A percentile compares a stretch with the other conserved stretches of the same genome.
Conservation (phyloP, 1,140 invertebrate genomes). For the Bombus cullumanus region DNA sequence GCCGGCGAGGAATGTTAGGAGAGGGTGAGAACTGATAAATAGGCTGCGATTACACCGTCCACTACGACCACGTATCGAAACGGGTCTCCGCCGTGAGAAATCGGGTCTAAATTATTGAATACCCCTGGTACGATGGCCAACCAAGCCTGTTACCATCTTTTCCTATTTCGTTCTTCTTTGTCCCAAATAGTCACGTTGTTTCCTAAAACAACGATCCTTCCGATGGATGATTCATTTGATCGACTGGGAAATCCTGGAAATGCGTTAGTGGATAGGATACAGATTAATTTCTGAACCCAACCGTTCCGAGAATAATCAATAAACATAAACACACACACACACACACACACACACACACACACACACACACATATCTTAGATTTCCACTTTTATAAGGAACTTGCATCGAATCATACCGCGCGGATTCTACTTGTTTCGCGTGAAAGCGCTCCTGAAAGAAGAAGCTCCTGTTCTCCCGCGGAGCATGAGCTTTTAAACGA, state of each 20-base stretch:
- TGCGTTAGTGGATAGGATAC: no score
- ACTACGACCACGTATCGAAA: constrained; percentile 61
- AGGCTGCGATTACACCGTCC: constrained; percentile 66
- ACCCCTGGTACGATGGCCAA: neutral
- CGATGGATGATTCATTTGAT: no score
- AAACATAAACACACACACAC: no score
- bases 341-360: neutral
- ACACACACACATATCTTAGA: neutral
- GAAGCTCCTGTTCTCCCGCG: neutral
- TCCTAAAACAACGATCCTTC: neutral
- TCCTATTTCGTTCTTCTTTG: no score
- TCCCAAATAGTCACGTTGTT: neutral
- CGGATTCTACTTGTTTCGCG: neutral
- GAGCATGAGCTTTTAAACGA: constrained; percentile 15
- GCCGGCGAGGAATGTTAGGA: constrained; percentile 20
- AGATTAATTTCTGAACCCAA: no score
- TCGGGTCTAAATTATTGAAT: constrained; percentile 4
- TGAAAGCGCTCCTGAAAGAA: neutral
- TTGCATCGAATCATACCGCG: no score
- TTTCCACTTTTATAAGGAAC: neutral
- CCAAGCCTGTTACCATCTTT: no score
- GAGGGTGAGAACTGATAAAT: constrained; percentile 65
- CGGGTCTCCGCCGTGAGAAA: constrained; percentile 24
- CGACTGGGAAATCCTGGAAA: no score
- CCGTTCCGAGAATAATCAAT: no score